Percentiles rank a stretch among this genome's conserved stretches.
Evolutionary conservation across 2,888 invertebrate species (phyloP).

Genomic region (Petrolisthes manimaculis): DNA sequence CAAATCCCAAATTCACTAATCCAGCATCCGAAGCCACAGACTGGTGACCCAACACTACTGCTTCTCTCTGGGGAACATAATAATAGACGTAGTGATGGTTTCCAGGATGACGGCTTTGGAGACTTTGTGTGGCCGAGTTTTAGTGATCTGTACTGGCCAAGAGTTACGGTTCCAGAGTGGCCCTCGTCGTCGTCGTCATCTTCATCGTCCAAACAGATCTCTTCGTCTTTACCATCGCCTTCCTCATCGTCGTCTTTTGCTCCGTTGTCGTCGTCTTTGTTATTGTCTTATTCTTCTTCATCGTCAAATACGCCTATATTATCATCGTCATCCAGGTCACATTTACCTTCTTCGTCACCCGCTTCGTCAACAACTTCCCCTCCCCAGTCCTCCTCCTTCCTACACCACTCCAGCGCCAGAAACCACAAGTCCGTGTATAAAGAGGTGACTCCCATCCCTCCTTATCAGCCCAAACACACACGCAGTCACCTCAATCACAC

Average conservation of each 20-base stretch:
- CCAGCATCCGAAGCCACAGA: too few relatives aligned
- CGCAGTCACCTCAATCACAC: neutral
- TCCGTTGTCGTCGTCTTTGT: neutral
- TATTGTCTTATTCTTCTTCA: neutral
- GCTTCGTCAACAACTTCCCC: neutral
- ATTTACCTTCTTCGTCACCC: neutral
- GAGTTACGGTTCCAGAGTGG: neutral
- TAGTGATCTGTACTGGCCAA: conserved; percentile 15
- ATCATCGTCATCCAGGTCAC: neutral
- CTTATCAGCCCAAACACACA: neutral
- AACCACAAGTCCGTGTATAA: too few relatives aligned
- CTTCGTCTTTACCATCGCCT: too few relatives aligned
- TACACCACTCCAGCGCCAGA: too few relatives aligned
- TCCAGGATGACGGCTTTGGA: neutral
- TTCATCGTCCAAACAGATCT: neutral
- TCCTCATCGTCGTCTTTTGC: neutral
- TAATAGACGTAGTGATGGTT: neutral
- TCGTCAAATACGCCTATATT: neutral
- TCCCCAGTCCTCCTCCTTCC: neutral
- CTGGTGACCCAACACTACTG: too few relatives aligned
- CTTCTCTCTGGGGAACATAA: too few relatives aligned
- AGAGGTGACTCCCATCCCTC: neutral
- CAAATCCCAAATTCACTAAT: too few relatives aligned
- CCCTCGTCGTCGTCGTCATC: neutral
- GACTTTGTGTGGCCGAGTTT: conserved; percentile 8